Evolutionary conservation across 2,797 vertebrate genomes (phyloP), one percentile per base, ranked within the genome.

Genomic region (Arremon aurantiirostris): DNA sequence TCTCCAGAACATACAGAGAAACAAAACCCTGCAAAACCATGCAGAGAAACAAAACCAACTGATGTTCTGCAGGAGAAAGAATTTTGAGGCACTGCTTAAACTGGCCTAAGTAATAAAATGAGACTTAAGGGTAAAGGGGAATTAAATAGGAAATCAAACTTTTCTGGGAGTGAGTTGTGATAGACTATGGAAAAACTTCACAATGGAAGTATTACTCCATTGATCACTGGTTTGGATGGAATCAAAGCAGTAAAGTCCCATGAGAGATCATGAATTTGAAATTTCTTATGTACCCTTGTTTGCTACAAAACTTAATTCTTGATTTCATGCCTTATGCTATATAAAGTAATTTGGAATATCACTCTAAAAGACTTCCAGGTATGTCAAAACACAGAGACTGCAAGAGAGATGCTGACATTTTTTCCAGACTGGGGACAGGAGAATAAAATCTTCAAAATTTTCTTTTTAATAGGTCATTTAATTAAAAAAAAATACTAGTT

Each of bases 391-490:
- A 55, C 7, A 42, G 9, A 12, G 22, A 46, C 24, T 53, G 5
- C 7, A 42, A 42, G 6, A 59, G 16, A 4, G 75, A 9, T 18
- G 18, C 10, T 55, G 10, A 27, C 1, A 14, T 19, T 30, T 81
- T 66, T 49, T 46, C 22, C 2, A 1, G 18, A 22, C 3, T n/a
- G 16, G 10, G 1, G 9, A 44, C 9, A 14, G 14, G 9, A 34
- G 13, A 78, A 42, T 27, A 41, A 23, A 37, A 11, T 61, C 9
- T 6, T 78, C 11, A 75, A 69, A 35, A 57, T 28, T n/a, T 68
- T 3, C 4, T 49, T 82, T 73, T 53, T 42, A 15, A 3, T 19
- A 24, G 7, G 3, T 7, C 0, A 1, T 56, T 92, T 57, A 2
- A n/a, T 27, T 60, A 34, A 23, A 56, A 34, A 35, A 19, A 44